Evolutionary conservation across 2,797 vertebrate genomes (phyloP), one percentile per base, ranked within the genome.

Genomic region (Tangara arthus): DNA sequence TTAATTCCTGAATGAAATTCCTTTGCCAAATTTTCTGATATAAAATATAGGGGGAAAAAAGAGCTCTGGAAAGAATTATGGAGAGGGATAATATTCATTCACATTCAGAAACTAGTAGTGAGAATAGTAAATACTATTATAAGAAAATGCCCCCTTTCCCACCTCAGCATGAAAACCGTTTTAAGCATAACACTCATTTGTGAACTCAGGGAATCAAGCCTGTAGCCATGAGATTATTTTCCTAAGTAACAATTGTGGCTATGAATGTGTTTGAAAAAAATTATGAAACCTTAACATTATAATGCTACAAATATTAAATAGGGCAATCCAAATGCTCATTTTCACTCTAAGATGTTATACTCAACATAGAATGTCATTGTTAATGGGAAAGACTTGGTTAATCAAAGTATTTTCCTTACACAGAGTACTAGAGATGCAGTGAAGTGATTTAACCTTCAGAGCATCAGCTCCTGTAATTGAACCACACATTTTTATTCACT

Each of bases 381-480:
- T 96, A 87, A 94, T 52, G 80, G 81, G 91, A 93, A 96, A 96
- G 92, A 71, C 71, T 79, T 60, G 71, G 79, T 92, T 96, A 93
- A 95, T 96, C 93, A 91, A 96, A 96, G 77, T 90, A 47, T 93
- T 94, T 94, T 88, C 83, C 76, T 96, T 94, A 82, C 60, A 81
- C 2, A 88, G 87, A 96, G n/a, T 55, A 89, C 42, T 91, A 95
- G 94, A 91, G 92, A 90, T 3, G 0, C 59, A 71, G 59, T 84
- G 46, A 96, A 95, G 90, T 95, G 69, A 89, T 96, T 97, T 97
- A 95, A 94, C 84, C 87, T 97, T 97, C 86, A 97, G 53, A 94
- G 52, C 53, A 94, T 61, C 53, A 91, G 66, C 46, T 95, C 84
- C 82, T 95, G 30, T 96, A 95, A 94, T 89, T 96, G 94, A 95